Evolutionary conservation across 23 tunicate genomes (phyloP).

Genomic region (Ascidia mentula): DNA sequence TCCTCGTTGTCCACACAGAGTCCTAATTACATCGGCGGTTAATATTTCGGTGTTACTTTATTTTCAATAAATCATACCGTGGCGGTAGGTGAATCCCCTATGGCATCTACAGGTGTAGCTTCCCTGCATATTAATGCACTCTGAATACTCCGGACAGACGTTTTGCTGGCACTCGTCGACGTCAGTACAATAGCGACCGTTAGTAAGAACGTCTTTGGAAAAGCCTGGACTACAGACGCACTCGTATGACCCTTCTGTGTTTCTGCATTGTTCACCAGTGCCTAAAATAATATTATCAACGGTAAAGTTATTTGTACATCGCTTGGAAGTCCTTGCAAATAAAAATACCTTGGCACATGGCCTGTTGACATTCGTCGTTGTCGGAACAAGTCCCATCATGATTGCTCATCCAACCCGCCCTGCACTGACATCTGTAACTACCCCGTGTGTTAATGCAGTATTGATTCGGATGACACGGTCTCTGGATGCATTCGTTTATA

Average conservation of each 20-base stretch:
- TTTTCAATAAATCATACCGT: not conserved
- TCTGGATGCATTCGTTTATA: constrained; percentile 75
- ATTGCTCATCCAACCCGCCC: constrained; percentile 42
- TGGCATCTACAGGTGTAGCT: constrained; percentile 79
- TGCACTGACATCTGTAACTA: constrained; percentile 71
- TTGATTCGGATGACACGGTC: constrained; percentile 71
- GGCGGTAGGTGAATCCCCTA: constrained; percentile 47
- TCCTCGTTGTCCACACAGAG: constrained; percentile 73
- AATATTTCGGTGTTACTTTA: not conserved
- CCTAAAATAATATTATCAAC: constrained; percentile 17
- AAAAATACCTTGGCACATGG: constrained; percentile 62
- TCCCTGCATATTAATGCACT: constrained; percentile 83
- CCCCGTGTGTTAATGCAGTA: constrained; percentile 88
- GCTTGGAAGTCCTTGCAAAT: not conserved
- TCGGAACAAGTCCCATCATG: constrained; percentile 71
- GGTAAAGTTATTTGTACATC: not conserved
- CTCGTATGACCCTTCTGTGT: constrained; percentile 67
- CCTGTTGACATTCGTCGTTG: constrained; percentile 64
- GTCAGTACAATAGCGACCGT: constrained; percentile 86
- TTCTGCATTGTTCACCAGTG: constrained; percentile 68
- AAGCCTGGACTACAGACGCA: constrained; percentile 68
- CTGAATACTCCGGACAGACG: constrained; percentile 56
- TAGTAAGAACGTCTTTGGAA: constrained; percentile 46
- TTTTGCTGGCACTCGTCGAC: constrained; percentile 69
- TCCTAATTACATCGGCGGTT: constrained; percentile 27